phyloP scores from a whole-genome alignment of 2,113 vertebrate genomes.

The Actenoides lindsayi region DNA sequence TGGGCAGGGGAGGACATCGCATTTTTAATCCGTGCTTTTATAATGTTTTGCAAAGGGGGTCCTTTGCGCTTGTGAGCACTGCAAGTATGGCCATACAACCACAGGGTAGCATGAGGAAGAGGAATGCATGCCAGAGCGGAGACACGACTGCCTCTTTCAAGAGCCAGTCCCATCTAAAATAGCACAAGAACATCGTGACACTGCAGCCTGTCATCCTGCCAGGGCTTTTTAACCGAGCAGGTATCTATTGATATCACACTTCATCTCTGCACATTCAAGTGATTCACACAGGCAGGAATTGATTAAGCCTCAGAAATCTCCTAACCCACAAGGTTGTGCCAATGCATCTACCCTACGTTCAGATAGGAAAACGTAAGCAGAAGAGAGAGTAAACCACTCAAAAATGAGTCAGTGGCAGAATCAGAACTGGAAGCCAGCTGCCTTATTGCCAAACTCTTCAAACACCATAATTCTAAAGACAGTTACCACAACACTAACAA shows the following conservation, averaged over 20 bases:
- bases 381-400: neutral
- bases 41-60: neutral
- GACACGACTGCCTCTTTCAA: neutral
- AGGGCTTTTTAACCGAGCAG: neutral
- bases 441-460: neutral
- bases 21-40: neutral
- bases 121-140: neutral
- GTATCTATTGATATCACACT: neutral
- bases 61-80: neutral
- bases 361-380: neutral
- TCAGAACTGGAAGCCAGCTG: neutral
- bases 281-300: neutral
- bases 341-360: neutral
- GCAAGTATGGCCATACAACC: neutral
- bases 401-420: neutral
- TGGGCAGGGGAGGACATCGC: neutral
- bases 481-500: accelerated
- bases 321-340: neutral
- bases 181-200: neutral
- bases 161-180: neutral
- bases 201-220: neutral
- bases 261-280: neutral
- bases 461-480: neutral
- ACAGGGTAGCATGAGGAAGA: neutral
- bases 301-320: neutral